Evolutionary conservation across 2,888 invertebrate species (phyloP).

Genomic region (Cepaea hortensis): DNA sequence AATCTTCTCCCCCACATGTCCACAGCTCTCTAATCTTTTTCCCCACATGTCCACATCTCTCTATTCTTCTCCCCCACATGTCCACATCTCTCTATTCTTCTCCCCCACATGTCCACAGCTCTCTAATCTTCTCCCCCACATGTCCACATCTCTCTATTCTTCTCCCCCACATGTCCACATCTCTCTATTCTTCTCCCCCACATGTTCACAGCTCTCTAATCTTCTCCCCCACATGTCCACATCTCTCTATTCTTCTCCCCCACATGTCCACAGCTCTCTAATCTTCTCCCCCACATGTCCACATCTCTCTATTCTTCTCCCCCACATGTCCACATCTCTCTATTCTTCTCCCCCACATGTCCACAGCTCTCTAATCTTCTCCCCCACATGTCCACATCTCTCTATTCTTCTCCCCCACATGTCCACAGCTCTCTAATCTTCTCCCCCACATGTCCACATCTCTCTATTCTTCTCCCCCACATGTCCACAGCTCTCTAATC

Average conservation of each 20-base stretch:
- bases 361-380: neutral
- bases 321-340: neutral
- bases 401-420: neutral
- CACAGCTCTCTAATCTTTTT: neutral
- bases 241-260: neutral
- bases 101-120: neutral
- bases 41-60: neutral
- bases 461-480: neutral
- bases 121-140: neutral
- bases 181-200: neutral
- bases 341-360: too few species aligned
- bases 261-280: neutral
- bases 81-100: neutral
- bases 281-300: neutral
- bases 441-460: neutral
- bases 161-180: neutral
- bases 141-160: neutral
- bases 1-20: neutral
- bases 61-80: neutral
- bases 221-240: neutral
- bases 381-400: neutral
- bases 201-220: neutral
- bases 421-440: neutral
- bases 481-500: neutral
- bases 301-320: neutral